phyloP scores from a whole-genome alignment of 2,113 vertebrate species.

The Caranx melampygus region DNA sequence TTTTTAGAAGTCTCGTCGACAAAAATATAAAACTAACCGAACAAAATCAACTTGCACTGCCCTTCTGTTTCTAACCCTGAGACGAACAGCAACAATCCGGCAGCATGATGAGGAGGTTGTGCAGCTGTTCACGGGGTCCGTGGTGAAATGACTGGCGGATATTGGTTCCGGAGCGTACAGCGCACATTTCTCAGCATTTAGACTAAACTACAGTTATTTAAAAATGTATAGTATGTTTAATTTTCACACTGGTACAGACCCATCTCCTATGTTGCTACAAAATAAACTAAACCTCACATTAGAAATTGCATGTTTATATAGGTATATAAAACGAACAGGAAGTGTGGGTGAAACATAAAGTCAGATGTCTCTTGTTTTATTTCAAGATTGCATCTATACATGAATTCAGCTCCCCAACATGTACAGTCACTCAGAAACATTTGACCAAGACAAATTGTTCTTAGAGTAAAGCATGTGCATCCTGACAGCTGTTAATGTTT shows the following conservation, averaged over 20 bases:
- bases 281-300: neutral
- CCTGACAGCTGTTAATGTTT: neutral
- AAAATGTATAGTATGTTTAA: neutral
- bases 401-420: neutral
- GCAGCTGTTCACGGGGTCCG: conserved; percentile 28
- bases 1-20: neutral
- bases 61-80: neutral
- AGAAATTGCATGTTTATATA: neutral
- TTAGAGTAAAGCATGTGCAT: neutral
- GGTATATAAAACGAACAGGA: neutral
- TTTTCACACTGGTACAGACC: neutral
- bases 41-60: rapidly evolving
- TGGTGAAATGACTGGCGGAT: neutral
- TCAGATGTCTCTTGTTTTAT: conserved; percentile 19
- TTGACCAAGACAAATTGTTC: neutral
- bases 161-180: conserved; percentile 48
- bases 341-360: neutral
- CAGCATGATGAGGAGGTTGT: conserved; percentile 22
- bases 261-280: neutral
- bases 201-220: neutral
- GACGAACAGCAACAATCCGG: neutral
- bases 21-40: neutral
- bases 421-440: neutral
- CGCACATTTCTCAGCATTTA: neutral
- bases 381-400: neutral